Evolutionary conservation across 2,888 invertebrate species (phyloP), one percentile per base, ranked within the genome.

Genomic region (Aleiodes leptofemur): DNA sequence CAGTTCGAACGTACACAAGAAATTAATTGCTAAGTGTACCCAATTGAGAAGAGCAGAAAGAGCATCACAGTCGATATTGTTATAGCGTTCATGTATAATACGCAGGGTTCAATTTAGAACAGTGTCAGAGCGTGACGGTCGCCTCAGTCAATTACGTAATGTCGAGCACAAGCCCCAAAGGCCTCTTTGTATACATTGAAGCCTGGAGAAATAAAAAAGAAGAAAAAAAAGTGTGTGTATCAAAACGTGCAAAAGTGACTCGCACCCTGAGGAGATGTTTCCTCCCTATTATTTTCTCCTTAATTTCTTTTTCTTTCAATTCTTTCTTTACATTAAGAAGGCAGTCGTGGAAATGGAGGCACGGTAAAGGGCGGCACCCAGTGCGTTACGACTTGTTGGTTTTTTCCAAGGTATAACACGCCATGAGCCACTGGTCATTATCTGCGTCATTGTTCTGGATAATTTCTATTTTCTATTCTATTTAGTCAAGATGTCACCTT

Each of bases 81-180:
- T 23, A 43, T 43, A 43, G 11, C 9, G 43, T 23, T 38, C 48
- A 64, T 61, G 43, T 14, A 61, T 64, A 64, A 64, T 48, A 43
- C 48, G 69, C 73, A 69, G 55, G 43, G 82, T 81, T 84, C 84
- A 84, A 86, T 87, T 86, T 83, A 82, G 83, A 84, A 84, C 79
- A 85, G 86, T 83, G 85, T 86, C 83, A 81, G 82, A 82, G 83
- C 85, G 83, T 84, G 84, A 85, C 82, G 82, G 80, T 81, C 82
- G 80, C 77, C 80, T 82, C 72, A 72, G 78, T 75, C 77, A 70
- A 57, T 82, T 82, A 82, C 79, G 77, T 48, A 64, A 64, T 23
- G 23, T 64, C 81, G 82, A 83, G 74, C 73, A 73, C 76, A 75
- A 72, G 59, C 77, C 75, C 76, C 78, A 74, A 55, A 51, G 29